Evolutionary conservation across 2,888 invertebrate species (phyloP), one percentile per base, ranked within the genome.

Genomic region (Nomada goodeniana): DNA sequence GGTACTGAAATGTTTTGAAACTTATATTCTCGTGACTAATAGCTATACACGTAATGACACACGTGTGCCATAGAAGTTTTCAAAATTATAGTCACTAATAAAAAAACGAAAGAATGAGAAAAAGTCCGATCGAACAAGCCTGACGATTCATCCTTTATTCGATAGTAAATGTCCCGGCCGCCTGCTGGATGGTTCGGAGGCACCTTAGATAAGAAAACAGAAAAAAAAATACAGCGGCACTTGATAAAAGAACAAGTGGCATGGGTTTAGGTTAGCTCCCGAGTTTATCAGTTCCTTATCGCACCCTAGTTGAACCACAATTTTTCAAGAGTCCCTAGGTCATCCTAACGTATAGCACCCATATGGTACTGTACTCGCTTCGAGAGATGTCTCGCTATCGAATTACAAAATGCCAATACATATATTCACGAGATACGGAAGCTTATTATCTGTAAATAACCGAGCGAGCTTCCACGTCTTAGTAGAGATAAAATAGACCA

Each of bases 231-330:
- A 57, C 57, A 65, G 71, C 74, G 26, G 74, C 53, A 42, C 53
- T 20, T 36, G 47, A 64, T 50, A 64, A 78, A 68, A 63, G 60
- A 61, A 63, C 60, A 52, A 55, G 57, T 44, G 59, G 65, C 61
- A 65, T 71, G 79, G 79, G 70, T 50, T 29, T 50, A 15, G 20
- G 20, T 50, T 57, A 18, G n/a, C 59, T 60, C 64, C 53, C 26
- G 26, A 60, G 42, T 18, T 70, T 70, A 65, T 82, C 74, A 65
- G 79, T 67, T 81, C 80, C 72, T 84, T 85, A 82, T 83, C 83
- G 69, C 67, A 75, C 67, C 74, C 63, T 13, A 76, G 86, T 80
- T 80, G 84, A 86, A 79, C 61, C 55, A 74, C 36, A 64, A 65
- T 65, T 76, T 84, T 65, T 76, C 47, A 59, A 76, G 68, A 60